A percentile compares a stretch with the other conserved stretches of the same genome.
phyloP scores from a whole-genome alignment of 2,888 invertebrate genomes.

The Philopedon plagiatum region DNA sequence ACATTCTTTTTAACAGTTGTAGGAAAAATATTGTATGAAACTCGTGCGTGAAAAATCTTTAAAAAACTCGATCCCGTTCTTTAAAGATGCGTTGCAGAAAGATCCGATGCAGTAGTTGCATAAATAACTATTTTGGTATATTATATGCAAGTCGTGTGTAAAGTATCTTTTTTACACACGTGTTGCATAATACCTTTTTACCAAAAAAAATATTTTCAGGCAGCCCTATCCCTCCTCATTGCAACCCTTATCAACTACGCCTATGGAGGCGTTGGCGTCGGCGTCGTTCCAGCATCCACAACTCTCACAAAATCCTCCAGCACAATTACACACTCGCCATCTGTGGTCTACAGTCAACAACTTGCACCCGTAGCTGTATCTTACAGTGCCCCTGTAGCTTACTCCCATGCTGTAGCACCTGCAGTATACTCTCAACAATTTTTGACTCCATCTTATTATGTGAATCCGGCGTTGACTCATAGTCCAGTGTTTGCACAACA shows the following conservation, averaged over 20 bases:
- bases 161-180: too few relatives aligned
- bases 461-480: background rate
- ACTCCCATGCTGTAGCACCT: slow-evolving; percentile 8
- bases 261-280: slow-evolving; percentile 28
- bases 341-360: slow-evolving; percentile 8
- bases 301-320: slow-evolving; percentile 35
- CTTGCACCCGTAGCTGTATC: slow-evolving; percentile 18
- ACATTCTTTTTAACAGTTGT: too few relatives aligned
- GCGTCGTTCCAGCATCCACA: slow-evolving; percentile 35
- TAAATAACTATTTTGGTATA: too few relatives aligned
- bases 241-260: background rate
- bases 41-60: too few relatives aligned
- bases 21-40: too few relatives aligned
- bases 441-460: slow-evolving; percentile 15
- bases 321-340: slow-evolving; percentile 20
- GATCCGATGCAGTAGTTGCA: too few relatives aligned
- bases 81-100: too few relatives aligned
- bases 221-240: background rate
- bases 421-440: slow-evolving; percentile 29
- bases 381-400: slow-evolving; percentile 39
- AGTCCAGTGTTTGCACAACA: slow-evolving; percentile 29
- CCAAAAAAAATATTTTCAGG: slow-evolving; percentile 21
- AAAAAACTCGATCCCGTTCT: too few relatives aligned
- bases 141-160: too few relatives aligned
- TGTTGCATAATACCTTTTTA: background rate